These are phyloP conservation scores for Leucoptera coffeella DNA, from an alignment of 2,888 invertebrate genomes.

Conservation along the genomic window DNA sequence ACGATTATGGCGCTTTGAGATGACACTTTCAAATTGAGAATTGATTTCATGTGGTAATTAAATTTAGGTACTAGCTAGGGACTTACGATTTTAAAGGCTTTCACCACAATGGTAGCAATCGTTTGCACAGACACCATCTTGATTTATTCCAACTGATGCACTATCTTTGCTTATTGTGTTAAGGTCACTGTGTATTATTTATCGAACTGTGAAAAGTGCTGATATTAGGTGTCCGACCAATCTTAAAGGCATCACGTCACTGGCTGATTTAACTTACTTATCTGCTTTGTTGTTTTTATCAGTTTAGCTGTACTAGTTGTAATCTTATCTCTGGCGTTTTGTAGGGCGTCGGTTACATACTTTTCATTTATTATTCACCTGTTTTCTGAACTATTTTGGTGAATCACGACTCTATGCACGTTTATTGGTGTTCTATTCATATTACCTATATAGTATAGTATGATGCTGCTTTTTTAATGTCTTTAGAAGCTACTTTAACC, in stretches of 20 bases:
- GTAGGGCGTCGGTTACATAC: no score
- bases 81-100: constrained; percentile 78
- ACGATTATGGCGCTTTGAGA: no score
- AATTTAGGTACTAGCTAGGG: no score
- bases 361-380: no score
- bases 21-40: no score
- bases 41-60: no score
- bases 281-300: constrained; percentile 25
- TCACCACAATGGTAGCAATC: constrained; percentile 74
- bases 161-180: constrained; percentile 9
- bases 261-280: constrained; percentile 21
- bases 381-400: no score
- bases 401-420: no score
- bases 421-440: no score
- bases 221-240: constrained; percentile 19
- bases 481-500: no score
- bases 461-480: no score
- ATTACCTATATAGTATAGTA: no score
- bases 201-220: background rate
- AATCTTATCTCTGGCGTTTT: constrained; percentile 45
- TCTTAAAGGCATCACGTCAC: constrained; percentile 23
- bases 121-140: constrained; percentile 78
- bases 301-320: constrained; percentile 13
- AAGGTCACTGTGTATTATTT: constrained; percentile 13
- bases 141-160: constrained; percentile 7